These are phyloP conservation scores for Cricetomys ansorgei DNA, from an alignment of 2,113 vertebrate species.

Conservation along the genomic window DNA sequence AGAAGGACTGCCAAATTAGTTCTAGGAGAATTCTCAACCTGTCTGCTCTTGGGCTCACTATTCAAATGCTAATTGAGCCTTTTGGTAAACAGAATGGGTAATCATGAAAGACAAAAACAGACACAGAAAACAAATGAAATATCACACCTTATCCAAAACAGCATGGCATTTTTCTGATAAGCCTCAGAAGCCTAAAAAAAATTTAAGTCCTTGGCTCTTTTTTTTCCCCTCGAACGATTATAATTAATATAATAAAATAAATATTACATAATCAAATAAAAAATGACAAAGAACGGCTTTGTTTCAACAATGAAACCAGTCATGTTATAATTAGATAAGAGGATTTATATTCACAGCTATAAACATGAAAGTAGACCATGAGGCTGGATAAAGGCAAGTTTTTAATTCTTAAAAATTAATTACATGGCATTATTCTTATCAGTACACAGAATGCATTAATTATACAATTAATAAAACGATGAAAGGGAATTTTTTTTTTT, in stretches of 20 bases:
- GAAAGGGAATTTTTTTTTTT: conserved; percentile 79
- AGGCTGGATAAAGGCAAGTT: conserved; percentile 87
- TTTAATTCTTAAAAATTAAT: conserved; percentile 92
- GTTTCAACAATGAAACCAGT: conserved; percentile 89
- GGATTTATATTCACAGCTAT: conserved; percentile 89
- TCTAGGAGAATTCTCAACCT: conserved; percentile 91
- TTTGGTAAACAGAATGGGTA: conserved; percentile 91
- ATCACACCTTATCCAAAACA: conserved; percentile 87
- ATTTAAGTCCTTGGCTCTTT: conserved; percentile 76
- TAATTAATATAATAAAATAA: conserved; percentile 87
- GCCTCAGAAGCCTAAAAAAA: conserved; percentile 84
- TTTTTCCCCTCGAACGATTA: conserved; percentile 75
- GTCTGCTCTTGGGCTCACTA: conserved; percentile 88
- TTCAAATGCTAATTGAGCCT: conserved; percentile 92
- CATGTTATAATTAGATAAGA: conserved; percentile 92
- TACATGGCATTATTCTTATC: conserved; percentile 92
- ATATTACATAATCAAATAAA: conserved; percentile 87
- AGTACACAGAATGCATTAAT: conserved; percentile 91
- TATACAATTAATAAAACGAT: conserved; percentile 91
- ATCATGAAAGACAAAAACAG: conserved; percentile 90
- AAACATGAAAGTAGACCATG: conserved; percentile 90
- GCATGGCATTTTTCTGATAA: conserved; percentile 85
- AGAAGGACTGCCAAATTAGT: conserved; percentile 89
- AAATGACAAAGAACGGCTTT: conserved; percentile 84
- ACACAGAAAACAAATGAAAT: conserved; percentile 88